Conservation (phyloP, 1,140 invertebrate genomes). For the Anastrepha obliqua region DNA sequence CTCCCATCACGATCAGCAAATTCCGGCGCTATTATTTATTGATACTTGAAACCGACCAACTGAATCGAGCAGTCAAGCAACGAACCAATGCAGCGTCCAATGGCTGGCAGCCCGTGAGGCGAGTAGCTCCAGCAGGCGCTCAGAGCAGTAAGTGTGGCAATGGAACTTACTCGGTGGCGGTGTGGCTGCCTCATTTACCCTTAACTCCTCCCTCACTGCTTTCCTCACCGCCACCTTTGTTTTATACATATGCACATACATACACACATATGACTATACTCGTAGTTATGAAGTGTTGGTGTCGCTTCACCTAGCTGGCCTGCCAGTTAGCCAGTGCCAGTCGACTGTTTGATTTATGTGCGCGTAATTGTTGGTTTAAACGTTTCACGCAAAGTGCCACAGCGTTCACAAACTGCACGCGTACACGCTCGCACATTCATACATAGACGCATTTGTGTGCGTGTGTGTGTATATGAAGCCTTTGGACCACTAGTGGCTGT, state of each 20-base stretch:
- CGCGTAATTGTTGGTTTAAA: constrained; percentile 75
- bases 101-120: background rate
- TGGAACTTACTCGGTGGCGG: constrained; percentile 6
- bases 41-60: constrained; percentile 71
- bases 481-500: background rate
- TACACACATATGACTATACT: background rate
- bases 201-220: background rate
- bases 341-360: constrained; percentile 73
- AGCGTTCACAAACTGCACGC: constrained; percentile 21
- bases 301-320: constrained; percentile 41
- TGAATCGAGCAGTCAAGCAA: constrained; percentile 18
- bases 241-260: background rate
- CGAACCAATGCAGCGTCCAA: background rate
- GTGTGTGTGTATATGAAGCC: background rate
- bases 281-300: constrained; percentile 36
- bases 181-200: constrained; percentile 40
- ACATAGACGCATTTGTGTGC: background rate
- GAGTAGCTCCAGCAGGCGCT: background rate
- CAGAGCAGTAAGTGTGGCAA: background rate
- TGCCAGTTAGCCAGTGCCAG: constrained; percentile 65
- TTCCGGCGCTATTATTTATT: constrained; percentile 72
- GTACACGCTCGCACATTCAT: background rate
- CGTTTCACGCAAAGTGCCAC: constrained; percentile 63
- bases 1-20: constrained; percentile 67
- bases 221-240: background rate